Evolutionary conservation across 2,797 vertebrate species (phyloP), one percentile per base, ranked within the genome.

Genomic region (Falco berigora): DNA sequence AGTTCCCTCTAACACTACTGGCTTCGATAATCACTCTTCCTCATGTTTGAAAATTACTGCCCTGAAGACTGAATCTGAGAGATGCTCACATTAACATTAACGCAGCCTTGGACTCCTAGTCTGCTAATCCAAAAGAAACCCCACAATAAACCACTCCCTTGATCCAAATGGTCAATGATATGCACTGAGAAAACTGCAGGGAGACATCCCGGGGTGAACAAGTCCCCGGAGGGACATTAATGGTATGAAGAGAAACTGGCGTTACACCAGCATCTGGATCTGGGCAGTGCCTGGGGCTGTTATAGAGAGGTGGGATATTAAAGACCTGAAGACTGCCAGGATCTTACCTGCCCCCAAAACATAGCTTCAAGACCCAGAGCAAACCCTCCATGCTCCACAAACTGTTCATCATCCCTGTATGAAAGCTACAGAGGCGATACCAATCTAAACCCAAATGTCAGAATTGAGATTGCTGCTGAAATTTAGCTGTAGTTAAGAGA

Each of bases 1-100:
- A 73, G 20, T 73, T 93, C 23, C 49, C 34, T 34, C 66, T 81
- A 28, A 66, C 40, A 40, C 42, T 42, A 28, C 27, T 62, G 36
- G 12, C 46, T 93, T 86, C 1, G 0, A 64, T 74, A 17, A 7
- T 44, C 42, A 32, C 12, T 73, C 22, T 89, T 86, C 49, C n/a
- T 86, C 17, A 3, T 53, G 27, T 52, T 86, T 92, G 88, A 90
- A 90, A 93, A 88, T 94, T 27, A 47, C 86, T 92, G 56, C 75
- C 88, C 69, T 81, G 49, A 78, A 83, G 76, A 69, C 58, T 67
- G 53, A 81, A 50, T 50, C 38, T 72, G 85, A 56, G 61, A 66
- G 58, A 52, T 55, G 49, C 38, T 90, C 30, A 36, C 69, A 53
- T 86, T 83, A 90, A 90, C 12, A 40, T 92, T 92, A 58, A 90